Evolutionary conservation across 2,888 invertebrate species (phyloP), one percentile per base, ranked within the genome.

Genomic region (Pandemis heparana): DNA sequence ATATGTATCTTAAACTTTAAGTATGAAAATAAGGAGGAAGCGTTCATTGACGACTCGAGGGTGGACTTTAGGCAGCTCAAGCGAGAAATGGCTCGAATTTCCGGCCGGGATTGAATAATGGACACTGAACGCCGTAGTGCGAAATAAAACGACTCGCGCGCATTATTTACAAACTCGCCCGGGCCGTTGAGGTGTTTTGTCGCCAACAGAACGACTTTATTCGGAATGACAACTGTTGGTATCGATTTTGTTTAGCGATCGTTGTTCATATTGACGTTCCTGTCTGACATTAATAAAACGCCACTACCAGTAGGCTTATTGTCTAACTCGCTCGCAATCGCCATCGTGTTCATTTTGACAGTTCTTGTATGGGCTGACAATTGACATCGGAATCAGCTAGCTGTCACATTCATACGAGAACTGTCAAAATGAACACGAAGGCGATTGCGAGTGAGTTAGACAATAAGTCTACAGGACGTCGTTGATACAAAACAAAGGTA

Each of bases 91-190:
- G 64, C 64, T 69, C 46, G 18, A 51, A 60, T 41, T 46, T 73
- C 73, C 73, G 56, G 46, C 48, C 23, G 14, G 48, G 64, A 73
- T 73, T 69, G 73, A 53, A 73, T 73, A 69, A 73, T 73, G 63
- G 48, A 41, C 48, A 39, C 16, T 23, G 41, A 60, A 48, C 14
- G 51, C 51, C 39, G 51, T 16, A 41, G 68, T 51, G 69, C 59
- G 46, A 64, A 69, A 32, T 63, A 48, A 60, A 53, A 53, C 18
- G 16, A 53, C 16, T 53, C 53, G 46, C 60, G 48, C 59, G 48
- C 65, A 70, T 64, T 70, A 64, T 46, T 38, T 53, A 53, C 53
- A 53, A 53, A 53, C 53, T 53, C 9, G 53, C 53, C 16, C 18
- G 23, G 23, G 23, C 56, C 56, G 56, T 23, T 12, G 56, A 10